These are phyloP conservation scores for Urocyon cinereoargenteus DNA, from an alignment of 2,797 vertebrate species.

Conservation along the genomic window DNA sequence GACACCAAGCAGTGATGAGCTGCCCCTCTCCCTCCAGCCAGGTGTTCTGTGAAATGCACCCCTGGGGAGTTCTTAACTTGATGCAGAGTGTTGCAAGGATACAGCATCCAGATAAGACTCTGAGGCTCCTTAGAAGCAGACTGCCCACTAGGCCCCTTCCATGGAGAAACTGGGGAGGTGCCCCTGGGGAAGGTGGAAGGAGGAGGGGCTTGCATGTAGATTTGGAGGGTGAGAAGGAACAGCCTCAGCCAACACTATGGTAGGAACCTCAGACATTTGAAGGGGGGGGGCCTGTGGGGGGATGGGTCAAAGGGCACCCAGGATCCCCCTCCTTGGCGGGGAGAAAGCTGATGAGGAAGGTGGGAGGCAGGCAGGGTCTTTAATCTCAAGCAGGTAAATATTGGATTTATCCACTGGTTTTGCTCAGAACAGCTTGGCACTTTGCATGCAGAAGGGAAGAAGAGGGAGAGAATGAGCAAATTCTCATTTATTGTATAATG, in stretches of 20 bases:
- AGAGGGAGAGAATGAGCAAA: no score
- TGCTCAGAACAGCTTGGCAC: not conserved
- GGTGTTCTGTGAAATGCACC: not conserved
- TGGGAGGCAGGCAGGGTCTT: not conserved
- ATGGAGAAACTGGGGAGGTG: not conserved
- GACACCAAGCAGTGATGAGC: not conserved
- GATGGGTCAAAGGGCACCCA: not conserved
- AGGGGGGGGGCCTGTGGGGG: not conserved
- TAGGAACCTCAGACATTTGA: not conserved
- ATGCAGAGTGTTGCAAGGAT: not conserved
- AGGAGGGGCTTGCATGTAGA: not conserved
- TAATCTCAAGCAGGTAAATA: not conserved
- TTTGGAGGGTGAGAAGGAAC: not conserved
- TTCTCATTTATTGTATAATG: accelerated
- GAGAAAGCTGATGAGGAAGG: not conserved
- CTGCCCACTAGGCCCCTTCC: not conserved
- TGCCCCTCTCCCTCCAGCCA: accelerated
- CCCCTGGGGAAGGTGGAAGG: not conserved
- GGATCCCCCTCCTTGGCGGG: not conserved
- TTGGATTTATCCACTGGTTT: not conserved
- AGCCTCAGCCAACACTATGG: not conserved
- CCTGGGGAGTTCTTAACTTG: not conserved
- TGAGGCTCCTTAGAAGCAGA: not conserved
- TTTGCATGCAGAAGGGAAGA: accelerated
- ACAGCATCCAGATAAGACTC: not conserved